Evolutionary conservation across 2,797 vertebrate species (phyloP).

Genomic region (Sternarchorhynchus goeldii): DNA sequence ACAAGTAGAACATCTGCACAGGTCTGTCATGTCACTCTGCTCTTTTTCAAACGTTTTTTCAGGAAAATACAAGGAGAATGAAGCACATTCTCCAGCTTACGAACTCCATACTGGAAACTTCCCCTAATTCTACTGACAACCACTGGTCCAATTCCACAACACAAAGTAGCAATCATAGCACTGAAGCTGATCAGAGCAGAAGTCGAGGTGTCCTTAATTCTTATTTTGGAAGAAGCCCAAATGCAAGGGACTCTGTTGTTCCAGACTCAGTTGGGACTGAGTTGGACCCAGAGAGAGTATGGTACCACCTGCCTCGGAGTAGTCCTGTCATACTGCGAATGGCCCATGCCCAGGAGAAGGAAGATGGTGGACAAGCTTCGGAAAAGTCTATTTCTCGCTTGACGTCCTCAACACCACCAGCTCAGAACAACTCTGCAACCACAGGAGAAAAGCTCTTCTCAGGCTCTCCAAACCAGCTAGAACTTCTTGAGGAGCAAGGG

Average conservation of each 20-base stretch:
- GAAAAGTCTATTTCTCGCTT: background rate
- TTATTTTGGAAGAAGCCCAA: background rate
- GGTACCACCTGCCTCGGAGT: constrained; percentile 59
- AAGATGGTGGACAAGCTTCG: background rate
- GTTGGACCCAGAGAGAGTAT: constrained; percentile 1
- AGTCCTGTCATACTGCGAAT: constrained; percentile 64
- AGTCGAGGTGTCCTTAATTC: background rate
- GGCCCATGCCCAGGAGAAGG: background rate
- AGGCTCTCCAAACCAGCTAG: background rate
- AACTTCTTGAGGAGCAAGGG: background rate
- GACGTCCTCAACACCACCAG: background rate
- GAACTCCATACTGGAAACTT: background rate
- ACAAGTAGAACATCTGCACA: background rate
- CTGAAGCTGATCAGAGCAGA: background rate
- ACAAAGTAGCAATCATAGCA: background rate
- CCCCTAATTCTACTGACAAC: background rate
- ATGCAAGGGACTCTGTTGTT: background rate
- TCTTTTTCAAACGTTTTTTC: background rate
- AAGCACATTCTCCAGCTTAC: background rate
- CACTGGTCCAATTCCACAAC: background rate
- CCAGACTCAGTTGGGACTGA: background rate
- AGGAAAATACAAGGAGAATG: background rate
- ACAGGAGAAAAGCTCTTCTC: background rate
- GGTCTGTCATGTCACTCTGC: background rate
- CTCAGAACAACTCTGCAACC: background rate